Evolutionary conservation across 2,888 invertebrate genomes (phyloP).

Genomic region (Heterodera filipjevi): DNA sequence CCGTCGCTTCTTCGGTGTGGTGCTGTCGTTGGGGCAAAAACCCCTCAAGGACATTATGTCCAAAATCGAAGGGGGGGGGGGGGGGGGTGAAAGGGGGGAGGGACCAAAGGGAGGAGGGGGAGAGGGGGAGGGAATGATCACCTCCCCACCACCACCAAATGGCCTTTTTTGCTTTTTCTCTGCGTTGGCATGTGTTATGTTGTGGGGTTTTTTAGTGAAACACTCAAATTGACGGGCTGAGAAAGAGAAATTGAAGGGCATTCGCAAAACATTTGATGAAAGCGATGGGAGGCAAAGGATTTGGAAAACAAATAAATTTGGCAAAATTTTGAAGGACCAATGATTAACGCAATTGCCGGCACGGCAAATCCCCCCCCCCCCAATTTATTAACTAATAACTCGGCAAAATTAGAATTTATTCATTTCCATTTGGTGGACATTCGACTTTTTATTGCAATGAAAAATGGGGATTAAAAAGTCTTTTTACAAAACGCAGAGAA

Average conservation of each 20-base stretch:
- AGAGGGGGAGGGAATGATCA: background rate
- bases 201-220: background rate
- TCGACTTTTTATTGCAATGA: background rate
- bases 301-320: background rate
- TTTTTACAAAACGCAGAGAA: background rate
- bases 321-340: background rate
- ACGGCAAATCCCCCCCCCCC: background rate
- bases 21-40: background rate
- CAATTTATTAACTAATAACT: background rate
- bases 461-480: background rate
- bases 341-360: background rate
- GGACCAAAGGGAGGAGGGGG: too few relatives aligned
- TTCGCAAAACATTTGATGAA: background rate
- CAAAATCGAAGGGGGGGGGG: background rate
- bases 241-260: background rate
- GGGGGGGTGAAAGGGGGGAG: too few relatives aligned
- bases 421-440: background rate
- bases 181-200: slow-evolving; percentile 1
- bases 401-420: too few relatives aligned
- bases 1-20: background rate
- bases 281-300: background rate
- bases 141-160: background rate
- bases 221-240: slow-evolving; percentile 12
- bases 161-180: background rate
- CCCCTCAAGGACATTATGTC: slow-evolving; percentile 7